Evolutionary conservation across 2,797 vertebrate species (phyloP).

Genomic region (Mionectes olivaceus): DNA sequence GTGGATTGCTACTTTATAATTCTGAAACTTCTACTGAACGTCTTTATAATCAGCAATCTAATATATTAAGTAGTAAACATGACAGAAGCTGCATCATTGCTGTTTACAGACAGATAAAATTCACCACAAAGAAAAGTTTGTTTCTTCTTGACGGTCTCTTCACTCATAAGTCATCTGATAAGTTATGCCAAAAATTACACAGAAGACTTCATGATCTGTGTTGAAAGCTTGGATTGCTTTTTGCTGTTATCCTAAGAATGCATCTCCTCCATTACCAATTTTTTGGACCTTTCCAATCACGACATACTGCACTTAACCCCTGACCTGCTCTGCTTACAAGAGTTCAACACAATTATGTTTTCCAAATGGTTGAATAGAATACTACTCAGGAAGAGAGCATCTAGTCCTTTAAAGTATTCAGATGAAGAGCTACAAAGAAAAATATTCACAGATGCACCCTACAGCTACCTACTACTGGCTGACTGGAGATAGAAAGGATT

Average conservation of each 20-base stretch:
- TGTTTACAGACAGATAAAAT: background rate
- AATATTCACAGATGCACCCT: background rate
- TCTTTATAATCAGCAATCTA: background rate
- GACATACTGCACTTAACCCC: background rate
- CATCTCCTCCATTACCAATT: background rate
- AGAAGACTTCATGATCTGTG: background rate
- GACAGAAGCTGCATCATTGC: background rate
- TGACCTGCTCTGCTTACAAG: background rate
- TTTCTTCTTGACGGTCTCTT: background rate
- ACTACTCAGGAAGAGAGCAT: background rate
- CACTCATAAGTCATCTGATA: background rate
- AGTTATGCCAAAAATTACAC: background rate
- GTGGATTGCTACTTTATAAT: background rate
- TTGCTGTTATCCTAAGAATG: background rate
- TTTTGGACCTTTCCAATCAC: background rate
- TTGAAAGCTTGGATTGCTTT: background rate
- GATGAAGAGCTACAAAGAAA: background rate
- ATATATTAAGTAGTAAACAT: background rate
- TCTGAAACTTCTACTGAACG: background rate
- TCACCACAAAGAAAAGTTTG: background rate
- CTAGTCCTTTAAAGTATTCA: background rate
- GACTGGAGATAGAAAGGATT: background rate
- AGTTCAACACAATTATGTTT: background rate
- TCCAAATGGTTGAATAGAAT: background rate
- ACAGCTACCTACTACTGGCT: background rate